Conservation (phyloP, 2,113 vertebrate species). For the Xenus cinereus region DNA sequence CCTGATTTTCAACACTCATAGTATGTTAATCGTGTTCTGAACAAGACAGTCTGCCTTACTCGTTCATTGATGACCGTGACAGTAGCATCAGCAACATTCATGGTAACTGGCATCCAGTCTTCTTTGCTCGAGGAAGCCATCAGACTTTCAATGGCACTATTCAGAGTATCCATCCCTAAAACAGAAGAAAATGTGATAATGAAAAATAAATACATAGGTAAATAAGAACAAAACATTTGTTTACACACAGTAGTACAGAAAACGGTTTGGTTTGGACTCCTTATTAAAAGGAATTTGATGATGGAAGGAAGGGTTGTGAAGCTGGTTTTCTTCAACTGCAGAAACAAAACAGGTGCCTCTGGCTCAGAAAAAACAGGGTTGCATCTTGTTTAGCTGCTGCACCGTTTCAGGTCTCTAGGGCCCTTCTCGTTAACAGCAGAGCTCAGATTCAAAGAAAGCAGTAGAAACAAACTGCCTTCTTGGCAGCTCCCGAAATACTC, state of each 20-base stretch:
- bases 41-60: constrained; percentile 64
- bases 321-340: background rate
- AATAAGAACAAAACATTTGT: background rate
- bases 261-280: background rate
- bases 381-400: background rate
- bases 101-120: constrained; percentile 90
- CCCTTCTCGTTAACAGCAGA: background rate
- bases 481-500: background rate
- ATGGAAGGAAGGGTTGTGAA: background rate
- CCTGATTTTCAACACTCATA: background rate
- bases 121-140: constrained; percentile 85
- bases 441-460: background rate
- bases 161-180: constrained; percentile 95
- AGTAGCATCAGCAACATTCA: constrained; percentile 95
- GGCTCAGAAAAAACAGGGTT: background rate
- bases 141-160: constrained; percentile 90
- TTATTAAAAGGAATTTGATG: background rate
- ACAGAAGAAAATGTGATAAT: background rate
- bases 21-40: background rate
- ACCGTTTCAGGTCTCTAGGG: background rate
- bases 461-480: background rate
- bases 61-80: constrained; percentile 92
- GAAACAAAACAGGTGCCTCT: background rate
- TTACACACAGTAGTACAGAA: background rate
- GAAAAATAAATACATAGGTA: background rate